Evolutionary conservation across 2,797 vertebrate genomes (phyloP), one percentile per base, ranked within the genome.

Genomic region (Kryptolebias ocellatus): DNA sequence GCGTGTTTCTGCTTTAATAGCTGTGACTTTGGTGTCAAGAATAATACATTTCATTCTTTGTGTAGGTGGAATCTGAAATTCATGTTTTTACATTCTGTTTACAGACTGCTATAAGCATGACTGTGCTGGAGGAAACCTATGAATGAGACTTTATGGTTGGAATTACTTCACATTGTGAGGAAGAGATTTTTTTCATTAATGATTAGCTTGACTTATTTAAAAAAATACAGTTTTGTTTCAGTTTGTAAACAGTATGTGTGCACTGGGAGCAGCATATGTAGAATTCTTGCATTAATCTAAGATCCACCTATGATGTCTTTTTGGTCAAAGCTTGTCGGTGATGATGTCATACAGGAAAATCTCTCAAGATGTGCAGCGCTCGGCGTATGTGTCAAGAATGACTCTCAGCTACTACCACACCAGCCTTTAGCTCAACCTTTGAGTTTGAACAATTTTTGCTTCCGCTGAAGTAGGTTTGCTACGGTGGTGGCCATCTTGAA

Each of bases 61-160:
- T 76, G 79, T 72, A 66, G 61, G 79, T 72, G 79, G 73, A 64
- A 64, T 47, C 53, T 61, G 57, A 76, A 64, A 55, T 70, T 24
- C 12, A 17, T 67, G 39, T 67, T 64, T 64, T 59, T 75, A 18
- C 53, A 45, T 72, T 56, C 10, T 18, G 14, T 74, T 62, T 61
- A 8, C 16, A 75, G 46, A 17, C 60, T 72, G 53, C 28, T 51
- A 24, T 68, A 44, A 69, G 56, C 64, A 70, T 31, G 49, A 74
- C 47, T 56, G 31, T 70, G 42, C 37, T 27, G 3, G 4, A 72
- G 58, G 50, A 56, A 46, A 53, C 52, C 69, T 14, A 37, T 11
- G 12, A 39, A 18, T 39, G 51, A 70, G 20, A 60, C 55, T 76
- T 53, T 60, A 59, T 68, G 34, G 53, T 20, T 59, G 17, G 34